Conservation (phyloP, 2,888 invertebrate genomes). For the Plebejus argus region DNA sequence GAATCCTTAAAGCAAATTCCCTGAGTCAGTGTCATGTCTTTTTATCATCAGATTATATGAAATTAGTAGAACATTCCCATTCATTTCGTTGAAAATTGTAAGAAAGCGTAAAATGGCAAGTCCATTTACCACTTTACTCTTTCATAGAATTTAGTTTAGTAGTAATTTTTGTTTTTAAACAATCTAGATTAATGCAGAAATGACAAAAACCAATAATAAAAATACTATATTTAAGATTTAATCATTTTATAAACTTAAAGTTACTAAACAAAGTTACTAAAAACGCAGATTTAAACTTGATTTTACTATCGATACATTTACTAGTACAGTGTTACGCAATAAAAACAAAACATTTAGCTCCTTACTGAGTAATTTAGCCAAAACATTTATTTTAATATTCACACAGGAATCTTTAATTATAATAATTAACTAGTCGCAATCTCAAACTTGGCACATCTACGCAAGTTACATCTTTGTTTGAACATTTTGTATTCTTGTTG, state of each 20-base stretch:
- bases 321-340: not conserved
- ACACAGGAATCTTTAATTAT: not conserved
- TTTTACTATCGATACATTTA: not conserved
- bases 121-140: not conserved
- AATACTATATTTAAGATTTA: too few species aligned
- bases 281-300: not conserved
- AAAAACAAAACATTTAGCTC: not conserved
- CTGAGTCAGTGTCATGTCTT: constrained; percentile 48
- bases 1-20: constrained; percentile 50
- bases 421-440: not conserved
- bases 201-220: too few species aligned
- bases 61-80: not conserved
- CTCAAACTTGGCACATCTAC: constrained; percentile 8
- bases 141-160: too few species aligned
- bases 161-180: too few species aligned
- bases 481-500: constrained; percentile 28
- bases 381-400: not conserved
- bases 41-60: constrained; percentile 33
- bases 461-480: constrained; percentile 11
- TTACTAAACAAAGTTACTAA: too few species aligned
- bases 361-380: not conserved
- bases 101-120: not conserved
- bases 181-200: too few species aligned
- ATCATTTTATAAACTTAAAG: too few species aligned
- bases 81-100: not conserved